Evolutionary conservation across 2,888 invertebrate genomes (phyloP).

Genomic region (Tortrix viridana): DNA sequence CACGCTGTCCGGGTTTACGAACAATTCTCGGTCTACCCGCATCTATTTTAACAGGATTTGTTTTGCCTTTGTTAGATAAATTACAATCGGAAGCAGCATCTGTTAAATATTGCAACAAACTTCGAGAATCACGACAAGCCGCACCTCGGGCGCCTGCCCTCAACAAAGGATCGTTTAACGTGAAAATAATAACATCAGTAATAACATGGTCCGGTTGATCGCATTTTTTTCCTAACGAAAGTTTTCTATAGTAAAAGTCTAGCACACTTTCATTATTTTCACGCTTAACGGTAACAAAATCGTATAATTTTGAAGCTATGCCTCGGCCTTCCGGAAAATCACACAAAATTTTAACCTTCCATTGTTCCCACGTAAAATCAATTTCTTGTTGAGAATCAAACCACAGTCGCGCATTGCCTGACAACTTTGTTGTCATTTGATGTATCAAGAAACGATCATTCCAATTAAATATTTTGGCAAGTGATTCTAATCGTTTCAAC

Average conservation of each 20-base stretch:
- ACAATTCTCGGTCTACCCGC: not conserved
- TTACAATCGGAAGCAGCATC: conserved; percentile 9
- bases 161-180: conserved; percentile 17
- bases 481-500: conserved; percentile 15
- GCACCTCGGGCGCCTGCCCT: conserved; percentile 15
- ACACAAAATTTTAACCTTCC: not conserved
- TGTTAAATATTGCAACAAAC: conserved; percentile 12
- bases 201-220: conserved; percentile 16
- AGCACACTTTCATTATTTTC: conserved; percentile 10
- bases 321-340: conserved; percentile 17
- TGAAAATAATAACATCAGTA: conserved; percentile 22
- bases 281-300: conserved; percentile 8
- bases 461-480: conserved; percentile 21
- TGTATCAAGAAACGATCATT: conserved; percentile 14
- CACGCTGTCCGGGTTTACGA: conserved; percentile 1
- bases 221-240: conserved; percentile 14
- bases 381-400: conserved; percentile 14
- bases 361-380: conserved; percentile 15
- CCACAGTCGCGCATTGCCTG: conserved; percentile 12
- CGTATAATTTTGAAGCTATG: conserved; percentile 11
- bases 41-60: not conserved
- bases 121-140: conserved; percentile 15
- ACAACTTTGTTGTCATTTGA: conserved; percentile 14
- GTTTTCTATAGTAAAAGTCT: conserved; percentile 22
- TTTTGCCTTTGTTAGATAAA: not conserved